Evolutionary conservation across 2,797 vertebrate species (phyloP), one percentile per base, ranked within the genome.

Genomic region (Sebastes ruberrimus): DNA sequence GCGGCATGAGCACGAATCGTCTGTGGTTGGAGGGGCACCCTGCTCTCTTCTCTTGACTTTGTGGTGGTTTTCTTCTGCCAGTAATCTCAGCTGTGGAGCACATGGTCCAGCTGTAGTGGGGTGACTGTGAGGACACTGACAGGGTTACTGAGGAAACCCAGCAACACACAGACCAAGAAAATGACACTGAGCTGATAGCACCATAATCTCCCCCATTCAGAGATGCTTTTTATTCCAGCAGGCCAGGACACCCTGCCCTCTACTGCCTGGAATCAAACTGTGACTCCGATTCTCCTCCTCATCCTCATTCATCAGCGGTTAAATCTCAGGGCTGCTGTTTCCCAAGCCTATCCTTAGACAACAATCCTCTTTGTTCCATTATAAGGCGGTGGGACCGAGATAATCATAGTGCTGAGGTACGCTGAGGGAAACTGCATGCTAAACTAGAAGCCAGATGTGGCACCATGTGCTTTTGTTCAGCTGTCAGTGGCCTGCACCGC

Each of bases 381-480:
- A 84, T 89, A 84, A 85, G 88, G 74, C 81, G 68, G 86, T 83
- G 86, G 89, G 89, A 89, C 68, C 46, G 86, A 78, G 90, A 90
- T 93, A 92, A 93, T 94, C 85, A 93, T 32, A 93, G 91, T 81
- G 87, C 74, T 60, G 86, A 75, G 86, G 77, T 89, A 71, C 55
- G 28, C 71, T 35, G 78, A 90, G 81, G 85, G 76, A 76, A 88
- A 85, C 91, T 72, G 90, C 86, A 77, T 65, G 83, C 73, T 82
- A 76, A 92, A 89, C 88, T 69, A 82, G 82, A 92, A 89, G 87
- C 93, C 94, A 94, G 94, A 93, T 94, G 95, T 92, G 89, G 89
- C 90, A 92, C 87, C 93, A 91, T 93, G 92, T 92, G 93, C 91
- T 94, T 94, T 95, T 88, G 82, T 91, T 93, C 89, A 91, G 89